These are phyloP conservation scores for Emydoidea blandingii DNA, from an alignment of 2,797 vertebrate genomes.

Conservation along the genomic window DNA sequence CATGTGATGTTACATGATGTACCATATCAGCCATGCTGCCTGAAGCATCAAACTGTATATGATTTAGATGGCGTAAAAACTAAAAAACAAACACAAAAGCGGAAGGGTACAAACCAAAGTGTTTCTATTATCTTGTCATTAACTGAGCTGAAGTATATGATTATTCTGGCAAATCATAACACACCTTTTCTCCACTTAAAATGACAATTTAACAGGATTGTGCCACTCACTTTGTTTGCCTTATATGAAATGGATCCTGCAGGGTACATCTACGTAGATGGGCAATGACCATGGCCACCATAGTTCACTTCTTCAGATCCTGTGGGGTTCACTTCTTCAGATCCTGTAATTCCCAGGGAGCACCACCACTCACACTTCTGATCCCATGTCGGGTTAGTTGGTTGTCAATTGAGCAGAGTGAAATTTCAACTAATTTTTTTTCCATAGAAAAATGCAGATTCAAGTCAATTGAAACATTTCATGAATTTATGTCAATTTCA, in stretches of 20 bases:
- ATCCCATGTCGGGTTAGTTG: background rate
- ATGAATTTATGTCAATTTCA: background rate
- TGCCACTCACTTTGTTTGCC: conserved; percentile 9
- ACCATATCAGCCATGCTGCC: conserved; percentile 29
- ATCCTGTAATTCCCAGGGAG: conserved; percentile 18
- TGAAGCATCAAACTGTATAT: background rate
- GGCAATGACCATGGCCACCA: background rate
- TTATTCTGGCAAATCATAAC: conserved; percentile 40
- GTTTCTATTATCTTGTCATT: background rate
- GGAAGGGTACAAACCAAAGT: conserved; percentile 2
- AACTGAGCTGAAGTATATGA: conserved; percentile 25
- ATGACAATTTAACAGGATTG: background rate
- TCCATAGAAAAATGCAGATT: background rate
- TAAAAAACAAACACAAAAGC: background rate
- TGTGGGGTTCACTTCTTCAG: background rate
- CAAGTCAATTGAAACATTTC: background rate
- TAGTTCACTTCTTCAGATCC: background rate
- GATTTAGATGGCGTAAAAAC: background rate
- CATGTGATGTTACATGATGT: conserved; percentile 40
- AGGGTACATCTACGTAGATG: conserved; percentile 28
- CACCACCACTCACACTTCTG: background rate
- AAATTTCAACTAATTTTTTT: background rate
- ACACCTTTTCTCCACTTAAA: conserved; percentile 40
- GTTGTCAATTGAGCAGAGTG: background rate
- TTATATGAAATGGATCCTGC: conserved; percentile 32